phyloP scores from a whole-genome alignment of 2,888 invertebrate genomes.

The Antheraea yamamai region DNA sequence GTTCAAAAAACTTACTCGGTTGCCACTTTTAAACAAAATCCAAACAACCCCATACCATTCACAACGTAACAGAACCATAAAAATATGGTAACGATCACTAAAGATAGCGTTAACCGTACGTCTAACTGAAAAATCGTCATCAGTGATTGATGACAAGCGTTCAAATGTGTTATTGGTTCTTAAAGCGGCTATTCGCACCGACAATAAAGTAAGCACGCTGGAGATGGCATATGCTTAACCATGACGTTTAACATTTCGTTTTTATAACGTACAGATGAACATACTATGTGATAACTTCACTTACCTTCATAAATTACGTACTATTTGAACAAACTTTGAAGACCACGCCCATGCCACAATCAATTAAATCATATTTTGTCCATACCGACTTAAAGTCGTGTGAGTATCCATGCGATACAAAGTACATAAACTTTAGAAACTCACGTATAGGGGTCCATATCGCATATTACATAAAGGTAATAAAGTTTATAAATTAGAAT shows the following conservation, averaged over 20 bases:
- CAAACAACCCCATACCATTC: conserved; percentile 34
- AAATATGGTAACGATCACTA: conserved; percentile 32
- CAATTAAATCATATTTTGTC: too few species aligned
- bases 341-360: not conserved
- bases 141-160: conserved; percentile 1
- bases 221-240: conserved; percentile 23
- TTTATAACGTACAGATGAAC: not conserved
- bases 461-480: not conserved
- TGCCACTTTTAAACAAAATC: conserved; percentile 15
- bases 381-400: too few species aligned
- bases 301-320: not conserved
- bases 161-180: conserved; percentile 3
- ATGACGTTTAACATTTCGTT: not conserved
- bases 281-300: not conserved
- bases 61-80: conserved; percentile 32
- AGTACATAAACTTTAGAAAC: not conserved
- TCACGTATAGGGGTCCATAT: not conserved
- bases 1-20: conserved; percentile 21
- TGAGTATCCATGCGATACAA: not conserved
- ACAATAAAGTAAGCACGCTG: not conserved
- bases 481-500: too few species aligned
- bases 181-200: not conserved
- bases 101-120: conserved; percentile 26
- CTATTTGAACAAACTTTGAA: not conserved
- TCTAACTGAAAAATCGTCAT: not conserved